A percentile compares a stretch with the other conserved stretches of the same genome.
phyloP scores from a whole-genome alignment of 2,113 vertebrate genomes.

The Tympanuchus pallidicinctus region DNA sequence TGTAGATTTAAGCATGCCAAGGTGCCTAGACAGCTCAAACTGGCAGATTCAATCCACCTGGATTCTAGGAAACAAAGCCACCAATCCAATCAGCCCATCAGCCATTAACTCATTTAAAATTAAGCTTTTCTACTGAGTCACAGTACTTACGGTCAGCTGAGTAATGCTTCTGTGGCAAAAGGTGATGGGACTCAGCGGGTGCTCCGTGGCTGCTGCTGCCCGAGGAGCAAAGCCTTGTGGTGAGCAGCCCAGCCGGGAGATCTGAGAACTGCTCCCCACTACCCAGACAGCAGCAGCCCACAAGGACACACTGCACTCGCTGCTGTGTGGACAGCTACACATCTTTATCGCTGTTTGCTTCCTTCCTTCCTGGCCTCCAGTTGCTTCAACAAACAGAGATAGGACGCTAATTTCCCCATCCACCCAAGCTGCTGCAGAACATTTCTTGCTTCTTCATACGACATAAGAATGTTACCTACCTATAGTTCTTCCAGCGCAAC shows the following conservation, averaged over 20 bases:
- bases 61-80: neutral
- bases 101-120: neutral
- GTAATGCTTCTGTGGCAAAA: neutral
- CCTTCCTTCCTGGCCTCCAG: neutral
- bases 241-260: neutral
- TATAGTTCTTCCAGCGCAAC: fast-evolving
- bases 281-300: neutral
- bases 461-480: neutral
- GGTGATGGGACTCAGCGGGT: neutral
- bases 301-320: neutral
- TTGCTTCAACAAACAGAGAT: neutral
- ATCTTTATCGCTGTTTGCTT: fast-evolving
- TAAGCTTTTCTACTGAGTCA: neutral
- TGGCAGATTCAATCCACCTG: neutral
- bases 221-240: neutral
- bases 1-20: neutral
- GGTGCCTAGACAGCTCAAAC: neutral
- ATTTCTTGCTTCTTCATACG: neutral
- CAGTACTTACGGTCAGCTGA: neutral
- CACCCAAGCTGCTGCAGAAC: neutral
- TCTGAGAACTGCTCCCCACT: neutral
- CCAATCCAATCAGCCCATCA: neutral
- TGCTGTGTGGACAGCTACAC: fast-evolving
- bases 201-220: neutral
- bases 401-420: neutral